Evolutionary conservation across 2,888 invertebrate genomes (phyloP), one percentile per base, ranked within the genome.

Genomic region (Frankliniella intonsa): DNA sequence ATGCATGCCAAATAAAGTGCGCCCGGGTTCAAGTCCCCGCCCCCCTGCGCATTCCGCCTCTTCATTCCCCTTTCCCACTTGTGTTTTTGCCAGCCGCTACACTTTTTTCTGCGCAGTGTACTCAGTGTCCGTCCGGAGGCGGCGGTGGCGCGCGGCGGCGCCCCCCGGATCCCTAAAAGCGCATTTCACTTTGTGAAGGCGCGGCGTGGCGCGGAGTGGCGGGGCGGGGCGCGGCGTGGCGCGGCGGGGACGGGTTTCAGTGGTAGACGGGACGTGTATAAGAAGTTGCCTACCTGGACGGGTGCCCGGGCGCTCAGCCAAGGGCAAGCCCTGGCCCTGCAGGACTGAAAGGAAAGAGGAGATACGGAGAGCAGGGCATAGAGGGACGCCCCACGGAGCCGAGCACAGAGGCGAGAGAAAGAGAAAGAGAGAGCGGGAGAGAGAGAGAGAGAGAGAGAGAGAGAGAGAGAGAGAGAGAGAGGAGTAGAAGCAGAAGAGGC

Each of bases 281-380:
- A 69, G 69, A 69, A 69, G 69, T 69, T 69, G 69, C 69, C 69
- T 69, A 69, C 69, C 69, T 69, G 69, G 69, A n/a, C 1, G 22
- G n/a, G 69, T 11, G 69, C 69, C 69, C 69, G 69, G 69, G 69
- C 69, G 69, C 22, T 8, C 8, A 5, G 69, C 69, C 69, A 69
- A 22, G 22, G 22, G 69, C 55, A 55, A 8, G 14, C 55, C 55
- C 14, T 55, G 55, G 5, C 55, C 55, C 55, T 55, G 14, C 55
- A 12, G 14, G 17, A 5, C 55, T 8, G 2, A 55, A 55, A 38
- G 38, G 38, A 38, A 5, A 5, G 38, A 38, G 38, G 38, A 38
- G 38, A 38, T 38, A 38, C 38, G 55, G 12, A 17, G 55, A 55
- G 12, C 17, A 3, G 55, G 14, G 14, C 55, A 8, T 55, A 12